phyloP scores from a whole-genome alignment of 2,888 invertebrate genomes.

The Axea sp. region DNA sequence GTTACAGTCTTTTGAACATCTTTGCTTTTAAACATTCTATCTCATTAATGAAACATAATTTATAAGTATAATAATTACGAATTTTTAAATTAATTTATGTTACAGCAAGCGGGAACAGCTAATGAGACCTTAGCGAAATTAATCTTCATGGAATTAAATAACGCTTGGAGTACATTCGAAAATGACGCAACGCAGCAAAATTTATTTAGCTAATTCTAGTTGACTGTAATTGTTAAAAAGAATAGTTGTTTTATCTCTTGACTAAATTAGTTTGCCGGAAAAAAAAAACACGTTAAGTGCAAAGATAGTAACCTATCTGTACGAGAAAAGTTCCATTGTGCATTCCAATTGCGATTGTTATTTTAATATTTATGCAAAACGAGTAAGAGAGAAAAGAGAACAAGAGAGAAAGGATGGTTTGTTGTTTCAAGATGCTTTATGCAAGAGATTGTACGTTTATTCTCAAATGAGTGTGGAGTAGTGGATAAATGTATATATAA shows the following conservation, averaged over 20 bases:
- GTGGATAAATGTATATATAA: conserved; percentile 70
- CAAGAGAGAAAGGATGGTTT: not conserved
- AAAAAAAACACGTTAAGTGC: conserved; percentile 46
- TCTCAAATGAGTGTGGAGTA: conserved; percentile 53
- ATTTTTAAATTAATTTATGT: conserved; percentile 66
- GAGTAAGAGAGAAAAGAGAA: conserved; percentile 12
- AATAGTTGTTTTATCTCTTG: conserved; percentile 59
- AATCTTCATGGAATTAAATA: conserved; percentile 99
- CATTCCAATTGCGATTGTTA: conserved; percentile 60
- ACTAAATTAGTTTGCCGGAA: conserved; percentile 54
- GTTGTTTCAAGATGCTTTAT: conserved; percentile 38
- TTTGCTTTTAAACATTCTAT: no score
- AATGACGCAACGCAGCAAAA: conserved; percentile 90
- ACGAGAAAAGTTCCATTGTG: conserved; percentile 57
- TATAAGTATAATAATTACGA: not conserved
- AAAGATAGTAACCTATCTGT: conserved; percentile 58
- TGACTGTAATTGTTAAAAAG: conserved; percentile 64
- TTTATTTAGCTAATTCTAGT: conserved; percentile 81
- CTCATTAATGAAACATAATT: no score
- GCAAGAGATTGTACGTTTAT: conserved; percentile 61
- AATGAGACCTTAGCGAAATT: conserved; percentile 96
- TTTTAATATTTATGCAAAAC: conserved; percentile 55
- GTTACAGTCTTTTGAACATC: no score
- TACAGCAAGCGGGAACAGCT: conserved; percentile 93
- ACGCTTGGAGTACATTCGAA: conserved; percentile 99